phyloP scores from a whole-genome alignment of 30 jellyfish, hydroid and myxozoan species.

The Calvadosia cruxmelitensis region DNA sequence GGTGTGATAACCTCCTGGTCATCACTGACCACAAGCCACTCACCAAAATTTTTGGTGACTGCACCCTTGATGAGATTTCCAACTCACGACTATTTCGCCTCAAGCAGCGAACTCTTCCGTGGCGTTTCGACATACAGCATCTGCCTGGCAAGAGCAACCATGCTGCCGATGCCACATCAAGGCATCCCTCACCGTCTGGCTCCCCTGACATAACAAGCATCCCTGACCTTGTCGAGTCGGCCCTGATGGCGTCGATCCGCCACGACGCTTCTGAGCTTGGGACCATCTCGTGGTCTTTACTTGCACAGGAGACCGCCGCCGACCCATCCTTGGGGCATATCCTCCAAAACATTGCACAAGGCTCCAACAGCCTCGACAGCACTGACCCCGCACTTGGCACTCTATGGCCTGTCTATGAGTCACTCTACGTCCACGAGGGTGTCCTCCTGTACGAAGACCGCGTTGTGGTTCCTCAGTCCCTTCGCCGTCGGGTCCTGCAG shows the following conservation, averaged over 20 bases:
- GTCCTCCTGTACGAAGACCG: not conserved
- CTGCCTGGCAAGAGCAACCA: not conserved
- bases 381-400: not conserved
- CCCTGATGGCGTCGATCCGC: not conserved
- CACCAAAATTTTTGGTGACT: not conserved
- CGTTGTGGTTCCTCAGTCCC: slow-evolving; percentile 3
- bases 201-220: not conserved
- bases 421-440: not conserved
- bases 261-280: no score
- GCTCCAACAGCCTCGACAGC: no score
- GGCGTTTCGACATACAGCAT: not conserved
- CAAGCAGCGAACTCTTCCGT: not conserved
- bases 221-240: not conserved
- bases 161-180: not conserved
- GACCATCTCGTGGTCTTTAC: slow-evolving; percentile 1
- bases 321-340: no score
- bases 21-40: not conserved
- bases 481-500: slow-evolving; percentile 3
- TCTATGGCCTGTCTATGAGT: no score
- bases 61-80: not conserved
- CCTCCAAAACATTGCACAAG: no score
- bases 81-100: not conserved
- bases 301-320: no score
- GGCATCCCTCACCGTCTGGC: not conserved
- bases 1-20: not conserved